Evolutionary conservation across 2,888 invertebrate genomes (phyloP).

Genomic region (Pseudococcus viburni): DNA sequence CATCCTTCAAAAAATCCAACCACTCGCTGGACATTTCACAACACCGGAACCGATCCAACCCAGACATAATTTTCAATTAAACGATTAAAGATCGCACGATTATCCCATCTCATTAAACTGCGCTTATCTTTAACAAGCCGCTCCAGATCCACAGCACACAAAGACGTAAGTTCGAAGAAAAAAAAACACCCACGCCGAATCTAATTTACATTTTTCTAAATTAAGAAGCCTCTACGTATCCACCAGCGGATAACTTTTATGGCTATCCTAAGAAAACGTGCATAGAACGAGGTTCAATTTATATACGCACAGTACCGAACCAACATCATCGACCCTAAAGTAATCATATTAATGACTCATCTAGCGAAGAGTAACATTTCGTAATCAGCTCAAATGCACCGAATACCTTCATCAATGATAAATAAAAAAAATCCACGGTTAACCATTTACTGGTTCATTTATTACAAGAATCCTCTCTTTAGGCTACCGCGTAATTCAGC

Average conservation of each 20-base stretch:
- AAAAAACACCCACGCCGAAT: constrained; percentile 26
- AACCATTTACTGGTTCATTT: constrained; percentile 29
- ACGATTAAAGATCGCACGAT: neutral
- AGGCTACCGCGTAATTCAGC: constrained; percentile 26
- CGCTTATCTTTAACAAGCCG: neutral
- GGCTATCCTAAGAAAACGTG: constrained; percentile 1
- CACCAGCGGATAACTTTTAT: neutral
- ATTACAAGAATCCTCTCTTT: neutral
- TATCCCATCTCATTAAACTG: neutral
- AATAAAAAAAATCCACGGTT: constrained; percentile 28
- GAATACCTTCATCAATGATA: constrained; percentile 2
- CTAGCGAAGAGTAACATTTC: neutral
- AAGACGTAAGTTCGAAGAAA: neutral
- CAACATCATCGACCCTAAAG: constrained; percentile 18
- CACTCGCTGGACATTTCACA: neutral
- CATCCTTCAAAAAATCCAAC: too few relatives aligned
- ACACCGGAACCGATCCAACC: neutral
- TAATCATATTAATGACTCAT: constrained; percentile 42
- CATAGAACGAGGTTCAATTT: neutral
- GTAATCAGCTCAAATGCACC: constrained; percentile 35
- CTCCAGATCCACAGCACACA: neutral
- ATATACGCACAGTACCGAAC: neutral
- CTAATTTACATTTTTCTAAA: constrained; percentile 55
- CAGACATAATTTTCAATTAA: neutral
- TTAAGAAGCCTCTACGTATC: constrained; percentile 3